Percentiles rank a stretch among this genome's conserved stretches.
Evolutionary conservation across 2,888 invertebrate genomes (phyloP).

Genomic region (Choristoneura rosaceana): DNA sequence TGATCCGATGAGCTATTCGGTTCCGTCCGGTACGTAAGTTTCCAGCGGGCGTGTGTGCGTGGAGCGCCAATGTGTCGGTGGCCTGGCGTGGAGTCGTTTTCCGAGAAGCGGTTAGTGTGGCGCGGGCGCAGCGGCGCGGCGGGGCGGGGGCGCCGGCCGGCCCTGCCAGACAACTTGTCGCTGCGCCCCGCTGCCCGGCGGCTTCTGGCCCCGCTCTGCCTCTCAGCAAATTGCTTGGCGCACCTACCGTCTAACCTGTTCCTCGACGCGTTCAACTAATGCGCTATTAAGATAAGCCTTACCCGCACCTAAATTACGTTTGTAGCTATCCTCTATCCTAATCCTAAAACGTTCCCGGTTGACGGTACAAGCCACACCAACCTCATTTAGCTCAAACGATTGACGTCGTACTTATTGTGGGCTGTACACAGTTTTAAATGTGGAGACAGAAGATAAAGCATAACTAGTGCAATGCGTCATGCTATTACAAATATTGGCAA

Average conservation of each 20-base stretch:
- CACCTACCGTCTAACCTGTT: conserved; percentile 65
- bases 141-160: conserved; percentile 50
- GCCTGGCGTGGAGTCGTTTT: conserved; percentile 65
- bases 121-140: conserved; percentile 63
- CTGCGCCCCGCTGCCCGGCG: conserved; percentile 59
- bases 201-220: conserved; percentile 50
- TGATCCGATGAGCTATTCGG: conserved; percentile 31
- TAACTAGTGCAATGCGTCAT: conserved; percentile 12
- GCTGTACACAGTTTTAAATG: neutral
- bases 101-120: conserved; percentile 67
- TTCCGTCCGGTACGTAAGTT: conserved; percentile 34
- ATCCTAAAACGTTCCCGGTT: neutral
- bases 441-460: neutral
- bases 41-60: conserved; percentile 51
- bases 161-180: conserved; percentile 83
- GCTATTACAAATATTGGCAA: conserved; percentile 31
- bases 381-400: neutral
- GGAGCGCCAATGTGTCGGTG: conserved; percentile 51
- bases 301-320: conserved; percentile 20
- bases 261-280: conserved; percentile 50
- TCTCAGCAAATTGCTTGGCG: conserved; percentile 65
- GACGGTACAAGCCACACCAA: neutral
- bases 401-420: neutral
- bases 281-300: conserved; percentile 28
- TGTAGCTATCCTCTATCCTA: conserved; percentile 4